Percentiles rank a stretch among this genome's conserved stretches.
phyloP scores from a whole-genome alignment of 2,113 vertebrate genomes.

The Oncorhynchus kisutch region DNA sequence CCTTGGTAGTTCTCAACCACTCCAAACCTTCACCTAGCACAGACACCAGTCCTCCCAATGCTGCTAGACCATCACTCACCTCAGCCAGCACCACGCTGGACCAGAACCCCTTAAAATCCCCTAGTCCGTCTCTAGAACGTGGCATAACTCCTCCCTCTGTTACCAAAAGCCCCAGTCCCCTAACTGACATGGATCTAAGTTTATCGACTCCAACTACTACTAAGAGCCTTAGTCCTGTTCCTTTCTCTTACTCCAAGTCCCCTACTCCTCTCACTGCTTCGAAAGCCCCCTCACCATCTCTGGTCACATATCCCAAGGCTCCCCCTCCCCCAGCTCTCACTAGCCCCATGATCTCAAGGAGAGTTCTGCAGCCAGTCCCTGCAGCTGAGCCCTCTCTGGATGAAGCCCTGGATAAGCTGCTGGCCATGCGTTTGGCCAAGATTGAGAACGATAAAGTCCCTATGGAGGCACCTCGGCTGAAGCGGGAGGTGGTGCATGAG shows the following conservation, averaged over 20 bases:
- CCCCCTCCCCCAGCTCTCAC: conserved; percentile 24
- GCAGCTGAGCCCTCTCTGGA: conserved; percentile 65
- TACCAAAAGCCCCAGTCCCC: conserved; percentile 32
- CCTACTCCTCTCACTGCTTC: conserved; percentile 14
- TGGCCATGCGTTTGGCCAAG: conserved; percentile 66
- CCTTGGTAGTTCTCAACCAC: conserved; percentile 53
- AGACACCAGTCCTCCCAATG: conserved; percentile 41
- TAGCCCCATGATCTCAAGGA: conserved; percentile 26
- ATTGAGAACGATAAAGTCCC: conserved; percentile 18
- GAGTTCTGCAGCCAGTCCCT: conserved; percentile 19
- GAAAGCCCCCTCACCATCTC: conserved; percentile 47
- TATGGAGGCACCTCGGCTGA: conserved; percentile 24
- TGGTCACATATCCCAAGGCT: conserved; percentile 24
- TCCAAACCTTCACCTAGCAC: conserved; percentile 28
- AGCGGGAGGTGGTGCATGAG: conserved; percentile 48
- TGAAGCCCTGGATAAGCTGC: conserved; percentile 73
- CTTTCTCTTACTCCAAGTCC: conserved; percentile 40
- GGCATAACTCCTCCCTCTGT: conserved; percentile 22
- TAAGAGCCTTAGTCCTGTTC: conserved; percentile 43
- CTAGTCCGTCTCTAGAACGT: conserved; percentile 55
- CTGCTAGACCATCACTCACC: conserved; percentile 45
- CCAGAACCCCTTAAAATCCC: conserved; percentile 56
- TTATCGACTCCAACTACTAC: conserved; percentile 24
- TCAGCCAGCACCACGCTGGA: conserved; percentile 39
- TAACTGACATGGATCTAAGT: conserved; percentile 41